These are phyloP conservation scores for Chalcis sispes DNA, from an alignment of 2,888 invertebrate species.

Conservation along the genomic window DNA sequence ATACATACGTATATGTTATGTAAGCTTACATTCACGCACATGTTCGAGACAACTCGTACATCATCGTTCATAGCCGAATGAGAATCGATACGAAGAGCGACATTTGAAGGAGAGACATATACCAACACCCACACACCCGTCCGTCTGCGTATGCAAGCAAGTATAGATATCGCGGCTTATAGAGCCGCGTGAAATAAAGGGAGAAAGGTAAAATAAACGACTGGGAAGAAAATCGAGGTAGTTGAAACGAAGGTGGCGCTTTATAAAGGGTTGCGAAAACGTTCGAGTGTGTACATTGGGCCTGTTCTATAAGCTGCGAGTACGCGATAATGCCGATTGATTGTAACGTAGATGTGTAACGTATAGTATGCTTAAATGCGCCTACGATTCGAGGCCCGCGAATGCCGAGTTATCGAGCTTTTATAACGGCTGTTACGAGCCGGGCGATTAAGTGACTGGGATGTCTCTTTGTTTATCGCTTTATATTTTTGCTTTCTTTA, in stretches of 20 bases:
- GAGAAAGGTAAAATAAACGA: background rate
- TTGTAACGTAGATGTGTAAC: background rate
- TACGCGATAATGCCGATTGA: background rate
- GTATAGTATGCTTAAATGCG: no score
- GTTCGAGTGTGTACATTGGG: background rate
- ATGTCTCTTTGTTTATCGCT: background rate
- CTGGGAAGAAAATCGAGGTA: constrained; percentile 4
- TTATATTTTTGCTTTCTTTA: background rate
- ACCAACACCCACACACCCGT: no score
- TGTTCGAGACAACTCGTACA: background rate
- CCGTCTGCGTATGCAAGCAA: no score
- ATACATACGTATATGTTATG: background rate
- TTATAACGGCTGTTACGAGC: constrained; percentile 1
- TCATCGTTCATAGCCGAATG: background rate
- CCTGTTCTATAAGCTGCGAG: background rate
- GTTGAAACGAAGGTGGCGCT: constrained; percentile 4
- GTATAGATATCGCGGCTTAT: no score
- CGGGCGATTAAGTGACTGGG: constrained; percentile 17
- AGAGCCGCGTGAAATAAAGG: background rate
- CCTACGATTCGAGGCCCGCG: no score
- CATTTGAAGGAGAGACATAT: constrained; percentile 19
- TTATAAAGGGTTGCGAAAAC: background rate
- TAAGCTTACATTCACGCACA: background rate
- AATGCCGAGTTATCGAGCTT: background rate
- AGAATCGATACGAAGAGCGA: constrained; percentile 33